Conservation (phyloP, 2,113 vertebrate species). For the Vulpes lagopus region DNA sequence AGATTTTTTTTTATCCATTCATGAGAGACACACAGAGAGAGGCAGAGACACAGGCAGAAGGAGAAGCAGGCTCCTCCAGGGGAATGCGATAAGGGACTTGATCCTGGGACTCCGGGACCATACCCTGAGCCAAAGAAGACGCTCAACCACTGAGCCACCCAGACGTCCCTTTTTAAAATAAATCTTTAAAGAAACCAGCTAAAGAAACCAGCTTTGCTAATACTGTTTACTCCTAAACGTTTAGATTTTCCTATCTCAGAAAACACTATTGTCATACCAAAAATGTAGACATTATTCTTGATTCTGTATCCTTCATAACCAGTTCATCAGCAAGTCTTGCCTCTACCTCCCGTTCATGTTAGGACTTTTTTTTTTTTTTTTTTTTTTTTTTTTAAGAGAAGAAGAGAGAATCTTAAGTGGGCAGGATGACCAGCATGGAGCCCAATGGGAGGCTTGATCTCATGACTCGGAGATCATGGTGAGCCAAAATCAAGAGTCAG, state of each 20-base stretch:
- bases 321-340: not conserved
- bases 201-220: not conserved
- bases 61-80: too few species aligned
- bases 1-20: too few species aligned
- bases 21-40: too few species aligned
- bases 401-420: not conserved
- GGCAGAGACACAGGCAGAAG: too few species aligned
- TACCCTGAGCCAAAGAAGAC: too few species aligned
- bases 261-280: not conserved
- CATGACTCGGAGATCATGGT: too few species aligned
- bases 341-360: not conserved
- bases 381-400: not conserved
- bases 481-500: too few species aligned
- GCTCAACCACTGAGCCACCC: too few species aligned
- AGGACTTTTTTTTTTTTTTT: not conserved
- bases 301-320: not conserved
- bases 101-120: too few species aligned
- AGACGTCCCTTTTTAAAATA: not conserved
- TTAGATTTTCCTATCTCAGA: not conserved
- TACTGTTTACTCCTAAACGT: not conserved
- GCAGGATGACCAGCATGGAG: too few species aligned
- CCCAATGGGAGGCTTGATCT: too few species aligned
- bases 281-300: not conserved
- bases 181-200: not conserved
- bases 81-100: too few species aligned